Evolutionary conservation across 92 coral and sea anemone genomes (phyloP).

Genomic region (Epizoanthus illoricatus): DNA sequence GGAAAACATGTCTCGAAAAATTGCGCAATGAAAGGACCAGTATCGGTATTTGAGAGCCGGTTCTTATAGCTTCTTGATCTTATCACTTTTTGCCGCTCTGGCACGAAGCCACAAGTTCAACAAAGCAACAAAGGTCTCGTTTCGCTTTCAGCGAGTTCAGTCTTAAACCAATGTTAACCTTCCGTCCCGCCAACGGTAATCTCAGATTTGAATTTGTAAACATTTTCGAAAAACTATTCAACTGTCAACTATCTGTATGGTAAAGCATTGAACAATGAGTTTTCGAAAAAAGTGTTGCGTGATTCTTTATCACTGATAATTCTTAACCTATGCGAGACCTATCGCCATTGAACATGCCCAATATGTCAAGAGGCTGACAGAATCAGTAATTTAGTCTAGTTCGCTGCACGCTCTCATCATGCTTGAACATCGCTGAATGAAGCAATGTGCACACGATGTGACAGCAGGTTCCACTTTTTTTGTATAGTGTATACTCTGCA

Average conservation of each 20-base stretch:
- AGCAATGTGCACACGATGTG: too few species aligned
- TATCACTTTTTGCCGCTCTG: not conserved
- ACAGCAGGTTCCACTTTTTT: too few species aligned
- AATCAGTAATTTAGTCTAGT: too few species aligned
- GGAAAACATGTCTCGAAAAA: not conserved
- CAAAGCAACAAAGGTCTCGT: not conserved
- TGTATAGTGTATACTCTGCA: too few species aligned
- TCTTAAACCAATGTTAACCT: not conserved
- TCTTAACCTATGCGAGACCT: not conserved
- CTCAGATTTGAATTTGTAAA: slow-evolving; percentile 11
- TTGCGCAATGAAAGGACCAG: not conserved
- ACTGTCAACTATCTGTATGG: not conserved
- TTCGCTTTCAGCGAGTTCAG: not conserved
- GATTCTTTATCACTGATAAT: slow-evolving; percentile 2
- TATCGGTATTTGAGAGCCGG: not conserved
- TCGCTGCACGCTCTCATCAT: too few species aligned
- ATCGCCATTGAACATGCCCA: too few species aligned
- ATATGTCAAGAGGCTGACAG: too few species aligned
- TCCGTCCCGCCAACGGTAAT: not conserved
- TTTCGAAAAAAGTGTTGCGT: slow-evolving; percentile 3
- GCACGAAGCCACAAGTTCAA: not conserved
- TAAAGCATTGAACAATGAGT: not conserved
- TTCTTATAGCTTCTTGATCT: not conserved
- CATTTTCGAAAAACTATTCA: not conserved
- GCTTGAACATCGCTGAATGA: too few species aligned